Conservation (phyloP, 2,888 invertebrate genomes). For the Pandemis cinnamomeana region DNA sequence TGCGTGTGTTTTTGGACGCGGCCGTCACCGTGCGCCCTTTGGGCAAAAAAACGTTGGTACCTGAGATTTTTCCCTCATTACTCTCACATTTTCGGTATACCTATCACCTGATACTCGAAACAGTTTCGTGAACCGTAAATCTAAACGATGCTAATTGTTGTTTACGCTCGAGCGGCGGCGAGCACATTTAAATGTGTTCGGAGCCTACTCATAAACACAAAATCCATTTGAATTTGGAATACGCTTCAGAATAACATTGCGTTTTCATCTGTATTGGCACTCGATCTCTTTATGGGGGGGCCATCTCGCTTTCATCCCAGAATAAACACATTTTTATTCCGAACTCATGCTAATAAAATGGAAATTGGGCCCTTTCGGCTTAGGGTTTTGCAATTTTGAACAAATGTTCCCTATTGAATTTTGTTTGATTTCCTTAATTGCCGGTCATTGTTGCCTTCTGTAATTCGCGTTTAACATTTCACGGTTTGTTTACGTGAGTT, state of each 20-base stretch:
- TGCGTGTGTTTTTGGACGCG: constrained; percentile 48
- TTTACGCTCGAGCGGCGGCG: constrained; percentile 5
- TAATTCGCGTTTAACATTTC: constrained; percentile 39
- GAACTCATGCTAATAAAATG: constrained; percentile 80
- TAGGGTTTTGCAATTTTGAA: constrained; percentile 75
- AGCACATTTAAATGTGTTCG: constrained; percentile 28
- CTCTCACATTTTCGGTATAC: constrained; percentile 1
- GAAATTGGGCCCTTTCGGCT: constrained; percentile 77
- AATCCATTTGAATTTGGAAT: constrained; percentile 62
- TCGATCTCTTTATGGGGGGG: constrained; percentile 69
- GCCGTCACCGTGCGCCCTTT: constrained; percentile 28
- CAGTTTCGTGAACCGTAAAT: constrained; percentile 20
- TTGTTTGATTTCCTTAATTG: constrained; percentile 76
- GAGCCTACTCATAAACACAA: constrained; percentile 44
- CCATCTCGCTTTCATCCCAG: constrained; percentile 72
- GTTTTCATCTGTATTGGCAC: constrained; percentile 67
- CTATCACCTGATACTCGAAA: constrained; percentile 1
- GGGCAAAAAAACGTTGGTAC: not conserved
- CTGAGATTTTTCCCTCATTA: constrained; percentile 15
- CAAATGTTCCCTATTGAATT: constrained; percentile 79
- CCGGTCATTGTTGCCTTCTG: constrained; percentile 50
- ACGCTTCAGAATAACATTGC: constrained; percentile 59
- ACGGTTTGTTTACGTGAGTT: constrained; percentile 37
- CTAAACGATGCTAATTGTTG: constrained; percentile 24
- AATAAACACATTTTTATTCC: constrained; percentile 82